Evolutionary conservation across 2,888 invertebrate genomes (phyloP).

Genomic region (Hemaris fuciformis): DNA sequence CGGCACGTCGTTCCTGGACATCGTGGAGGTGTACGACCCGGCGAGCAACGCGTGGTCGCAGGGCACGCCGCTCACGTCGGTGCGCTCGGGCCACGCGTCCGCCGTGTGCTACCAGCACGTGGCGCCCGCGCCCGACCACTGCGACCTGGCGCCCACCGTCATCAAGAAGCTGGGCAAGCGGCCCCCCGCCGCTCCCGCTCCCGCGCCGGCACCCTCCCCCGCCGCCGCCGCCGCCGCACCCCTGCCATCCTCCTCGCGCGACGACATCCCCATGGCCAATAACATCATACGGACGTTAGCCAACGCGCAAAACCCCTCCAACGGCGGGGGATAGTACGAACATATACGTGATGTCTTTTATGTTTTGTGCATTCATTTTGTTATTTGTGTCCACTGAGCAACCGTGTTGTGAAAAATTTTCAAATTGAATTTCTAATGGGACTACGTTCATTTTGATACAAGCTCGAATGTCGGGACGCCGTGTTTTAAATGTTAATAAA

Average conservation of each 20-base stretch:
- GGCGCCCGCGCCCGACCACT: conserved; percentile 57
- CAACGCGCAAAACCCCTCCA: conserved; percentile 42
- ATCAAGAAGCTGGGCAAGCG: conserved; percentile 42
- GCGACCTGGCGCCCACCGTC: conserved; percentile 37
- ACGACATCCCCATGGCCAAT: conserved; percentile 63
- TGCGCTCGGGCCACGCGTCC: conserved; percentile 95
- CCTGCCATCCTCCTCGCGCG: conserved; percentile 28
- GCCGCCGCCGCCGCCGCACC: conserved; percentile 20
- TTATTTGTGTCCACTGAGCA: background rate
- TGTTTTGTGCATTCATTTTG: background rate
- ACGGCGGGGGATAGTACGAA: conserved; percentile 22
- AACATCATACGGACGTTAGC: conserved; percentile 69
- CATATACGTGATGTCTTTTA: background rate
- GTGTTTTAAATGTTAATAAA: background rate
- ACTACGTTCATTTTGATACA: too few relatives aligned
- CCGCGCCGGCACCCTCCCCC: conserved; percentile 20
- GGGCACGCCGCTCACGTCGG: conserved; percentile 89
- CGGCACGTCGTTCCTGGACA: conserved; percentile 90
- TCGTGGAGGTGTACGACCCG: conserved; percentile 95
- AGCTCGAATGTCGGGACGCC: background rate
- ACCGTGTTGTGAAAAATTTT: background rate
- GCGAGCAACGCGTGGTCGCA: conserved; percentile 87
- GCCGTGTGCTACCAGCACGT: conserved; percentile 92
- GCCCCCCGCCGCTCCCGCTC: conserved; percentile 26
- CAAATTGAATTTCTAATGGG: background rate